phyloP scores from a whole-genome alignment of 2,797 vertebrate genomes.

The Chelonia mydas region DNA sequence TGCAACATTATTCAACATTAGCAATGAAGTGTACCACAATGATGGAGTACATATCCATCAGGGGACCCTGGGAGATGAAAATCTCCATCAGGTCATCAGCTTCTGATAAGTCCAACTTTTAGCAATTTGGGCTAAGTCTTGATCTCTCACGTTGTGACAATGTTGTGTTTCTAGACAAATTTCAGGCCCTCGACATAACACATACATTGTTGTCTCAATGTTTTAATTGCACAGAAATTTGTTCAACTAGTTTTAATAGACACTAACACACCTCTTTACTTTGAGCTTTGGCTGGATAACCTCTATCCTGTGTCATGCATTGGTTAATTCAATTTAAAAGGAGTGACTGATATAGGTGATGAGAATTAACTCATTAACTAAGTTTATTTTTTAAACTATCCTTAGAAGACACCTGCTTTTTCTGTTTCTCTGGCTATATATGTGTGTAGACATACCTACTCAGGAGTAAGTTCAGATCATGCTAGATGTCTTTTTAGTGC shows the following conservation, averaged over 20 bases:
- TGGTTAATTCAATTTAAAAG: background rate
- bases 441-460: constrained; percentile 43
- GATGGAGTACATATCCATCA: background rate
- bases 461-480: constrained; percentile 72
- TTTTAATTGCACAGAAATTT: background rate
- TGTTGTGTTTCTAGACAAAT: background rate
- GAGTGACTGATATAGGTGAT: background rate
- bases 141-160: background rate
- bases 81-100: constrained; percentile 18
- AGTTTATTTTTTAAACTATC: background rate
- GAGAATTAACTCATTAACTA: background rate
- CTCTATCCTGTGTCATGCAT: background rate
- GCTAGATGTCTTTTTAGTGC: constrained; percentile 68
- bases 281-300: background rate
- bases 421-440: background rate
- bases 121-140: background rate
- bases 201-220: background rate
- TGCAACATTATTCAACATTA: background rate
- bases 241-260: background rate
- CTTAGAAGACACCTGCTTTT: constrained; percentile 17
- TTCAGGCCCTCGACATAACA: background rate
- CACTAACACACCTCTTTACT: background rate
- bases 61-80: constrained; percentile 12
- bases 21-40: background rate
- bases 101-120: background rate